Conservation (phyloP, 2,113 vertebrate species). For the Mobula birostris region DNA sequence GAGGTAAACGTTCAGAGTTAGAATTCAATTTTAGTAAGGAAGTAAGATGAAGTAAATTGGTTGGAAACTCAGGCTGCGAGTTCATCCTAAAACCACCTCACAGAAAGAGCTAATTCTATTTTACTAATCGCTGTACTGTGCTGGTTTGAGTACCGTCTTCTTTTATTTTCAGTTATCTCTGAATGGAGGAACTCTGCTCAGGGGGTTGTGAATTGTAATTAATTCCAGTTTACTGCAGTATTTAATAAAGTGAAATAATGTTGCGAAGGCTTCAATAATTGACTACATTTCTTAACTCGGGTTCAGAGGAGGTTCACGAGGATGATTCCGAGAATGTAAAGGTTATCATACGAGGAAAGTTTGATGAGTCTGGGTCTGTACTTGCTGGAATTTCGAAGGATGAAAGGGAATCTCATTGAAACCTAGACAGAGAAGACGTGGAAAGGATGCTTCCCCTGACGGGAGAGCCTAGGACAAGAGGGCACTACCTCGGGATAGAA, state of each 20-base stretch:
- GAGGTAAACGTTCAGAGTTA: background rate
- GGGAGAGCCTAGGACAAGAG: too few species aligned
- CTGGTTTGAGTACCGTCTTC: too few species aligned
- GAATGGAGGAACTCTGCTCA: background rate
- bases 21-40: background rate
- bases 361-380: too few species aligned
- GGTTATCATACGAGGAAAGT: too few species aligned
- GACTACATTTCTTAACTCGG: too few species aligned
- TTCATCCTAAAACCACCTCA: background rate
- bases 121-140: background rate
- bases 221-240: background rate
- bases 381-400: too few species aligned
- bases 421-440: too few species aligned
- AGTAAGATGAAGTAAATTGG: background rate
- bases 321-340: too few species aligned
- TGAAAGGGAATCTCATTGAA: too few species aligned
- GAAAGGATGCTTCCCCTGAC: too few species aligned
- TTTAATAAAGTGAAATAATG: background rate
- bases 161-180: background rate
- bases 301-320: too few species aligned
- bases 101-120: background rate
- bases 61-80: background rate
- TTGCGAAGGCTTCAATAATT: background rate
- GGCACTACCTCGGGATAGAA: too few species aligned
- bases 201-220: background rate